Evolutionary conservation across 2,888 invertebrate genomes (phyloP).

Genomic region (Prosopocoilus inquinatus): DNA sequence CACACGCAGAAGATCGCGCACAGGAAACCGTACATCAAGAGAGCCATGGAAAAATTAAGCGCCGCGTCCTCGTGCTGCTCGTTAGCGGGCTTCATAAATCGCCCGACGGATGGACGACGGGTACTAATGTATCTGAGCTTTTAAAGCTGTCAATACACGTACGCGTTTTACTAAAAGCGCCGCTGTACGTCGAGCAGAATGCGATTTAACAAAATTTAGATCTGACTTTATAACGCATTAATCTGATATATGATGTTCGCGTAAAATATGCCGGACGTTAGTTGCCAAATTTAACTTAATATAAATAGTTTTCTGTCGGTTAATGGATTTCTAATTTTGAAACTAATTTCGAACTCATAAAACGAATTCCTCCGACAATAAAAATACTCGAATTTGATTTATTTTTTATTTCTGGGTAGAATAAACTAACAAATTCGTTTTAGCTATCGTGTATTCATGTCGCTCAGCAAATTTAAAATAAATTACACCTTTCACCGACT

Average conservation of each 20-base stretch:
- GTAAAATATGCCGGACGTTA: neutral
- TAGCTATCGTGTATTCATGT: too few relatives aligned
- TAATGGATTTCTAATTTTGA: constrained; percentile 2
- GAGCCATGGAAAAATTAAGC: constrained; percentile 25
- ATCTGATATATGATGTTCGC: neutral
- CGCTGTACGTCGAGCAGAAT: neutral
- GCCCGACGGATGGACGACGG: constrained; percentile 9
- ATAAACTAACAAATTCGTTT: too few relatives aligned
- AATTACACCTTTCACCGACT: too few relatives aligned
- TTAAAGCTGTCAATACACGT: neutral
- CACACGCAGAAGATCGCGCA: constrained; percentile 27
- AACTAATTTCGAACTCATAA: too few relatives aligned
- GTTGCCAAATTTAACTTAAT: neutral
- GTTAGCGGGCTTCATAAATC: constrained; percentile 26
- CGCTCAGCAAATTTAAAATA: too few relatives aligned
- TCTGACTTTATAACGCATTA: neutral
- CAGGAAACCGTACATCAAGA: constrained; percentile 31
- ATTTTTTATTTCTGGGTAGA: too few relatives aligned
- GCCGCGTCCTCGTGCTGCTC: constrained; percentile 25
- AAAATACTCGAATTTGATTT: too few relatives aligned
- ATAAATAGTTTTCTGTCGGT: neutral
- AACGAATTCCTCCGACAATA: too few relatives aligned
- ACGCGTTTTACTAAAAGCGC: neutral
- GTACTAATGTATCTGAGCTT: neutral
- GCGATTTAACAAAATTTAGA: neutral